Conservation (phyloP, 2,888 invertebrate genomes). For the Congeria kusceri region DNA sequence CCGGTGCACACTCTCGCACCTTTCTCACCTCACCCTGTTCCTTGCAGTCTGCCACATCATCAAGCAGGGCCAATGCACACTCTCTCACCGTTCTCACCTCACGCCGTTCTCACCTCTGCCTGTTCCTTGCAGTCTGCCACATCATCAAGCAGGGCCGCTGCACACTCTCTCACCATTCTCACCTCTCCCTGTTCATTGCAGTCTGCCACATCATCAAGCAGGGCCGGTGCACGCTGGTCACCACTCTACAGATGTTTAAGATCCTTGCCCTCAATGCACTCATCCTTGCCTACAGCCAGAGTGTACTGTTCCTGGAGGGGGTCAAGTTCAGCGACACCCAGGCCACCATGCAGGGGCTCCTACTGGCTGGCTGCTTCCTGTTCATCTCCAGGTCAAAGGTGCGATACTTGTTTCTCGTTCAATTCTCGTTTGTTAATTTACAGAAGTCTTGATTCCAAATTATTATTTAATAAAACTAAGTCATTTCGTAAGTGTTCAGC, state of each 20-base stretch:
- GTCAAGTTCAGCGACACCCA: conserved; percentile 99
- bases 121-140: conserved; percentile 96
- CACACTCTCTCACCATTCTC: too few relatives aligned
- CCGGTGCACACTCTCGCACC: too few relatives aligned
- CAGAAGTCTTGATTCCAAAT: too few relatives aligned
- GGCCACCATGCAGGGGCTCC: conserved; percentile 97
- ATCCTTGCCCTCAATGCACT: conserved; percentile 99
- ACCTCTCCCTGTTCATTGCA: conserved; percentile 86
- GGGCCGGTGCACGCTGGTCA: conserved; percentile 99
- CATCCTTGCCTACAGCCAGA: conserved; percentile 98
- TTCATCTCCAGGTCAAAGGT: conserved; percentile 99
- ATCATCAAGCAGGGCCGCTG: conserved; percentile 99
- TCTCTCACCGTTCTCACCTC: too few relatives aligned
- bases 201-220: conserved; percentile 99
- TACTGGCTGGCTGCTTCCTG: conserved; percentile 98
- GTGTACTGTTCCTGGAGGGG: conserved; percentile 98
- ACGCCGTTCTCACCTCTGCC: too few relatives aligned
- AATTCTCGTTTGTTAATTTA: too few relatives aligned
- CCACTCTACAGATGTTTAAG: conserved; percentile 99
- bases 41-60: too few relatives aligned
- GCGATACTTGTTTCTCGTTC: neutral
- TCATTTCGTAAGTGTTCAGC: too few relatives aligned
- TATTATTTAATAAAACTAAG: too few relatives aligned
- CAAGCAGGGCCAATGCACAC: too few relatives aligned
- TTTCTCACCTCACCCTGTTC: too few relatives aligned